Evolutionary conservation across 2,113 vertebrate genomes (phyloP), one percentile per base, ranked within the genome.

Genomic region (Centropus bengalensis): DNA sequence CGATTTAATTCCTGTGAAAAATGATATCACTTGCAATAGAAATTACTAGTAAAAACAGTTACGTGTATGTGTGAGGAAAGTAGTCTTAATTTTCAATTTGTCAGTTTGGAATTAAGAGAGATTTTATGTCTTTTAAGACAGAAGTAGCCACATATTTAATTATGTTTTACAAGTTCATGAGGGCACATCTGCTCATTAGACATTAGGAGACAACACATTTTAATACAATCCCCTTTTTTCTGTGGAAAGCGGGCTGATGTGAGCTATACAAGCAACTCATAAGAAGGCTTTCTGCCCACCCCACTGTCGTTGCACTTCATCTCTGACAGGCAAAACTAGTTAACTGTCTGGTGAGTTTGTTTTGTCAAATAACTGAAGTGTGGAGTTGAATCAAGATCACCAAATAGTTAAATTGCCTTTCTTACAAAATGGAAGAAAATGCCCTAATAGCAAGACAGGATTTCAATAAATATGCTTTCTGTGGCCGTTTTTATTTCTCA

Each of bases 241-340:
- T 52, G 0, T 68, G 40, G 44, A 36, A 26, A 19, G 66, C 30
- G 51, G 36, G 44, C 68, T 51, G 33, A 24, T 8, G 6, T 44
- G 85, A 77, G 6, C 22, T 82, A 19, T 45, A 12, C 30, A 63
- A 49, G 45, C 19, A 86, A 6, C 19, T 64, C 10, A 40, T 74
- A 17, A 0, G 3, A 32, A 54, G 12, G 27, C 10, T 91, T 80
- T 86, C 38, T 2, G 1, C 18, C 27, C 9, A 9, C 54, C 7
- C 13, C 38, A 12, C 4, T 71, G 62, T 62, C 59, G n/a, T 40
- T 76, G 49, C 40, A 55, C 22, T 56, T 88, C 33, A 42, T 18
- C 8, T 4, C 30, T 84, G 52, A 47, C 24, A 47, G n/a, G 13
- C n/a, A 69, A 86, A 85, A 51, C 52, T 58, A 21, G 20, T 85